These are phyloP conservation scores for Danio jaintianensis DNA, from an alignment of 2,797 vertebrate species.

Conservation along the genomic window DNA sequence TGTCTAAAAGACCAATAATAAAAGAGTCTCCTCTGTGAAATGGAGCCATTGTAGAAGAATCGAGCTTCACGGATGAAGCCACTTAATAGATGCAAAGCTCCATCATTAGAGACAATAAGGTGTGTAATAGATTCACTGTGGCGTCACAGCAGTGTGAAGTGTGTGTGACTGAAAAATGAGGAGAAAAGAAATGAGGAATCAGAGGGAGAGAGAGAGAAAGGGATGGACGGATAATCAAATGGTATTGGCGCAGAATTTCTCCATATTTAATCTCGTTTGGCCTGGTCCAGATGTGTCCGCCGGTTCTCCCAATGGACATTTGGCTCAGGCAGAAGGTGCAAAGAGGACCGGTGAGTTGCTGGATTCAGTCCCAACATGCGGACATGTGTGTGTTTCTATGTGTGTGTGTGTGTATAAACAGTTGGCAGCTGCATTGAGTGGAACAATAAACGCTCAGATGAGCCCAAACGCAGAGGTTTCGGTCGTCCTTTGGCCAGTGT, in stretches of 20 bases:
- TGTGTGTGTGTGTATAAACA: conserved; percentile 52
- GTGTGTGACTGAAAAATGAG: conserved; percentile 48
- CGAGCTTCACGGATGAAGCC: conserved; percentile 80
- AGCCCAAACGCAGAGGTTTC: conserved; percentile 47
- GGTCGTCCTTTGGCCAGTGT: conserved; percentile 15
- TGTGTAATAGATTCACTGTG: conserved; percentile 84
- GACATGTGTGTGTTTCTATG: conserved; percentile 53
- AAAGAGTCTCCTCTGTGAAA: conserved; percentile 55
- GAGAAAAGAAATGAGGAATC: neutral
- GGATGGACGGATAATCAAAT: conserved; percentile 24
- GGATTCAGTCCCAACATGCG: conserved; percentile 57
- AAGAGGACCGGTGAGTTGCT: conserved; percentile 43
- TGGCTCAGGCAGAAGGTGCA: conserved; percentile 44
- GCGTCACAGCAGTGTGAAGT: conserved; percentile 76
- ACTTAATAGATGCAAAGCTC: conserved; percentile 76
- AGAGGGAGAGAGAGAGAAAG: neutral
- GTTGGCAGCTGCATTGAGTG: conserved; percentile 67
- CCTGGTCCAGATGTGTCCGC: conserved; percentile 80
- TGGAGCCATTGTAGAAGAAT: conserved; percentile 73
- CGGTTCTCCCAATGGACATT: conserved; percentile 49
- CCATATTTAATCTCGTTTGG: conserved; percentile 77
- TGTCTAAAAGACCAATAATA: neutral
- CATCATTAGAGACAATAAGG: conserved; percentile 85
- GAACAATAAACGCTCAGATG: conserved; percentile 74
- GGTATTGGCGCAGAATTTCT: conserved; percentile 41